These are phyloP conservation scores for Emydura subglobosa DNA, from an alignment of 2,113 vertebrate species.

Conservation along the genomic window DNA sequence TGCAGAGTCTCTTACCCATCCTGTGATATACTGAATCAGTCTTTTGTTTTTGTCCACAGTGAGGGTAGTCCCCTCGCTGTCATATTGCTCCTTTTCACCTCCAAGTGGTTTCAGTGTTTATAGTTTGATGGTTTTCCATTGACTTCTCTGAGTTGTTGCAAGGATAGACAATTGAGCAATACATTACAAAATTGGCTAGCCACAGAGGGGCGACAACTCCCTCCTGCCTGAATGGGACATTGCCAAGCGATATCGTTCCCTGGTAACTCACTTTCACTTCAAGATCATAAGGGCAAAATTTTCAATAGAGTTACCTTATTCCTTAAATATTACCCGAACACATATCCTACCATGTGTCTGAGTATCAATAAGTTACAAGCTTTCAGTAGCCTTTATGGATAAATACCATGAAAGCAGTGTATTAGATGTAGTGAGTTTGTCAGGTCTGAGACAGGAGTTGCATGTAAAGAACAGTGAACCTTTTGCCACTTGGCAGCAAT, in stretches of 20 bases:
- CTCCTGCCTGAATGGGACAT: background rate
- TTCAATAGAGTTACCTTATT: background rate
- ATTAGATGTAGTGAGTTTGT: background rate
- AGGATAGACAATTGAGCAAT: too few species aligned
- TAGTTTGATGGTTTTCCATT: too few species aligned
- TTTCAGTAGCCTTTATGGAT: background rate
- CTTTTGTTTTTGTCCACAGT: too few species aligned
- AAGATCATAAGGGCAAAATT: background rate
- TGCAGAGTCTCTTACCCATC: too few species aligned
- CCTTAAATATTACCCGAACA: background rate
- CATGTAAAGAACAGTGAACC: background rate
- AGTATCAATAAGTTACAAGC: background rate
- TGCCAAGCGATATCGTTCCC: background rate
- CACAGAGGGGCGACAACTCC: background rate
- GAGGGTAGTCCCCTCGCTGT: too few species aligned
- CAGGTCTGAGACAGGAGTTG: background rate
- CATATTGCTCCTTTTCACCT: too few species aligned
- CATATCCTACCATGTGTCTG: background rate
- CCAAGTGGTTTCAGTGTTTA: too few species aligned
- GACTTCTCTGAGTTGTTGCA: too few species aligned
- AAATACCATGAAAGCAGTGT: background rate
- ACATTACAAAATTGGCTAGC: background rate
- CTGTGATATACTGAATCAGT: too few species aligned
- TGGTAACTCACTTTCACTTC: background rate
- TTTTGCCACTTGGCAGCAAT: background rate